phyloP scores from a whole-genome alignment of 2,888 invertebrate genomes.

The Zaprionus lineosus region DNA sequence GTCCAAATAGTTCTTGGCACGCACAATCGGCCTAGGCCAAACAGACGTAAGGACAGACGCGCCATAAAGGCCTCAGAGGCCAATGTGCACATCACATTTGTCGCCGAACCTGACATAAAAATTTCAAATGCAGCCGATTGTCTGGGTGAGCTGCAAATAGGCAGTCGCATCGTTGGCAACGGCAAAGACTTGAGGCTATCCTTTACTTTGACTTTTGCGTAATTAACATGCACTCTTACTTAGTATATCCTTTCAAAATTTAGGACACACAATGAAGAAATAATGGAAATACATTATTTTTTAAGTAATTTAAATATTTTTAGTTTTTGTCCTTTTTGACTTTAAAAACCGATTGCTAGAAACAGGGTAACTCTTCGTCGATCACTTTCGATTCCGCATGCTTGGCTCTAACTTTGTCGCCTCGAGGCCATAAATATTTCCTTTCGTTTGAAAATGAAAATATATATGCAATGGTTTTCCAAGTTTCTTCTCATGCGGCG shows the following conservation, averaged over 20 bases:
- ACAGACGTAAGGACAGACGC: slow-evolving; percentile 4
- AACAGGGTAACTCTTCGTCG: neutral
- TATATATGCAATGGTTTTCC: slow-evolving; percentile 28
- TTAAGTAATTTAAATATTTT: too few species aligned
- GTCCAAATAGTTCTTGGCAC: slow-evolving; percentile 57
- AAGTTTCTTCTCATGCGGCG: slow-evolving; percentile 13
- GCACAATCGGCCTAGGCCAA: slow-evolving; percentile 19
- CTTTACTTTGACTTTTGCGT: too few species aligned
- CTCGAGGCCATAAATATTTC: slow-evolving; percentile 68
- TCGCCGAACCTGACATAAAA: slow-evolving; percentile 67
- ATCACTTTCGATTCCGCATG: neutral
- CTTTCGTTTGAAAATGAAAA: slow-evolving; percentile 45
- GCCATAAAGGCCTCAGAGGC: slow-evolving; percentile 23
- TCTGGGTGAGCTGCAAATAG: too few species aligned
- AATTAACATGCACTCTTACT: too few species aligned
- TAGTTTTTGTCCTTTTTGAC: neutral
- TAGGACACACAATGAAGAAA: too few species aligned
- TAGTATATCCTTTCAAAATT: too few species aligned
- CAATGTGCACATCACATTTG: slow-evolving; percentile 38
- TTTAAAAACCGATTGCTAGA: neutral
- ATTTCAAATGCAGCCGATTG: slow-evolving; percentile 43
- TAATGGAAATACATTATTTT: too few species aligned
- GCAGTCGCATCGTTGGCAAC: too few species aligned
- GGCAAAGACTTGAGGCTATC: too few species aligned
- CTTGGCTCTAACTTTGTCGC: slow-evolving; percentile 52